Evolutionary conservation across 2,797 vertebrate genomes (phyloP), one percentile per base, ranked within the genome.

Genomic region (Clarias fuscus): DNA sequence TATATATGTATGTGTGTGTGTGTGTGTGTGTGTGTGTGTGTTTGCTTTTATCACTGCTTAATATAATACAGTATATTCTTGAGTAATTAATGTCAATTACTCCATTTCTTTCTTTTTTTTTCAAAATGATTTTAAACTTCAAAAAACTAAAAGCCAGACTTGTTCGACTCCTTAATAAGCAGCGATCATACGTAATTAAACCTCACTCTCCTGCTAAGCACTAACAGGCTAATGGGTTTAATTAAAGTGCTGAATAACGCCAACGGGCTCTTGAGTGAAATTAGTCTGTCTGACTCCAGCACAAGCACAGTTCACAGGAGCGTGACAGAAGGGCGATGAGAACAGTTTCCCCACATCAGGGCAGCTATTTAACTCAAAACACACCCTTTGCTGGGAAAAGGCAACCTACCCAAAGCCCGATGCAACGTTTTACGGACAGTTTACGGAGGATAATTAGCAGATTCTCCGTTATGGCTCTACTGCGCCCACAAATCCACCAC

Each of bases 381-480:
- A n/a, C 67, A 83, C 76, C 59, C 81, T 84, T 78, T 84, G 20
- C 67, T 2, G 5, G 82, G 77, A 73, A 87, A 84, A 84, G 27
- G 68, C 76, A 83, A 84, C 27, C 61, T 27, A 40, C 68, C 80
- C 11, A 65, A 79, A 79, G 2, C 56, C 75, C 64, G 75, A 80
- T 1, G 15, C 8, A 78, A 27, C n/a, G 78, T 76, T 65, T 56
- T 82, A 53, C n/a, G 11, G 11, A 24, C 13, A n/a, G 7, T 18
- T 37, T 82, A 58, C 3, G 15, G 17, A 76, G 48, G n/a, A 8
- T 72, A 73, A 86, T 86, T 82, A 64, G 59, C 5, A 7, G 40
- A 65, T 81, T 14, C 18, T 18, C n/a, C 5, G 22, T 58, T 58
- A 33, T 27, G 59, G 20, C 59, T 71, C 33, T 24, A 59, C 65